A percentile compares a stretch with the other conserved stretches of the same genome.
These are phyloP conservation scores for Cotesia congregata DNA, from an alignment of 2,888 invertebrate species.

Conservation along the genomic window DNA sequence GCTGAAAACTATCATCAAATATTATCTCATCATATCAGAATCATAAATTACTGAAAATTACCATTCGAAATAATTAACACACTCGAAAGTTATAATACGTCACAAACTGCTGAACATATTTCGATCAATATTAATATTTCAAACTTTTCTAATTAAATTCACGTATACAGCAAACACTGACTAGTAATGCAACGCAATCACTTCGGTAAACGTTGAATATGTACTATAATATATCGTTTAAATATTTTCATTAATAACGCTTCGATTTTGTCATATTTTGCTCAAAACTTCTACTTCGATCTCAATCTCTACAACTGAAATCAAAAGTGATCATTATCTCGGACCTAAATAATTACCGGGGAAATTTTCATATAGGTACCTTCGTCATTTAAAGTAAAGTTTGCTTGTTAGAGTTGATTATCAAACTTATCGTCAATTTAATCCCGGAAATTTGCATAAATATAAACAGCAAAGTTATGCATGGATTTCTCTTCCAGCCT, in stretches of 20 bases:
- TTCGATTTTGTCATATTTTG: too few species aligned
- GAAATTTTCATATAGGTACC: not conserved
- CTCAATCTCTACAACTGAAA: not conserved
- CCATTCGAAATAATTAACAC: constrained; percentile 19
- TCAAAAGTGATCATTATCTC: not conserved
- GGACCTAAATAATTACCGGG: not conserved
- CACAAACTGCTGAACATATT: not conserved
- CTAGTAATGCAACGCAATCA: not conserved
- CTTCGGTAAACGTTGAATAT: too few species aligned
- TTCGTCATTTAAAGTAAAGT: constrained; percentile 40
- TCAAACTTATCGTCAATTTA: constrained; percentile 47
- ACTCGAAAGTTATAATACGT: not conserved
- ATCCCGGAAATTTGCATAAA: constrained; percentile 46
- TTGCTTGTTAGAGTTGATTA: constrained; percentile 52
- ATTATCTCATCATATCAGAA: not conserved
- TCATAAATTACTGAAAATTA: constrained; percentile 14
- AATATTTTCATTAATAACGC: too few species aligned
- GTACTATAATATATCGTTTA: too few species aligned
- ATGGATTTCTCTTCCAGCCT: not conserved
- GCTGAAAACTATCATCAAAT: not conserved
- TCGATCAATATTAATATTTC: not conserved
- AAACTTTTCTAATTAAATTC: not conserved
- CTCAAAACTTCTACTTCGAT: too few species aligned
- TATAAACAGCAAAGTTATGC: not conserved
- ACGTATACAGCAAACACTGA: not conserved